Conservation (phyloP, 2,113 vertebrate genomes). For the Eupsittula cactorum region DNA sequence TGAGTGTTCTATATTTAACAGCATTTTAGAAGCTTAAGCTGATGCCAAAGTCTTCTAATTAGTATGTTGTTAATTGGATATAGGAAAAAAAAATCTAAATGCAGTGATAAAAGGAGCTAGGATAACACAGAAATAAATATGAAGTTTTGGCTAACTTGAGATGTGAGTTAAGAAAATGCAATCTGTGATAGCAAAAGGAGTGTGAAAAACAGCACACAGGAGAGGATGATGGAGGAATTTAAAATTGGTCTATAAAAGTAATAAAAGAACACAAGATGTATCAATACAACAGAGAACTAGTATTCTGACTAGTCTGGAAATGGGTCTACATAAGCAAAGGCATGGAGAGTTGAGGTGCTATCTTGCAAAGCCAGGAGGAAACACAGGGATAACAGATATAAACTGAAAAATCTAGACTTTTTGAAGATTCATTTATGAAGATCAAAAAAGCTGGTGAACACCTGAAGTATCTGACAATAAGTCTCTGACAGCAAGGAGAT, state of each 20-base stretch:
- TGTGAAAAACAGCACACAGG: not conserved
- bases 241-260: not conserved
- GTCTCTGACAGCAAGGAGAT: not conserved
- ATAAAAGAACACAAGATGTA: not conserved
- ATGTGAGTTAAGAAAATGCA: not conserved
- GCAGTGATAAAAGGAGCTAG: not conserved
- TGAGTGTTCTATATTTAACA: not conserved
- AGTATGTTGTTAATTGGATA: not conserved
- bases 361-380: not conserved
- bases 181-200: not conserved
- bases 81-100: not conserved
- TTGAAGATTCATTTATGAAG: not conserved
- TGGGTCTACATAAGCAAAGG: not conserved
- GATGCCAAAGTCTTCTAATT: not conserved
- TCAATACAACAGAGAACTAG: not conserved
- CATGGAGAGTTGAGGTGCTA: not conserved
- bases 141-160: not conserved
- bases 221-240: not conserved
- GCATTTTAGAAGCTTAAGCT: not conserved
- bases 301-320: not conserved
- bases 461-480: not conserved
- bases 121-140: not conserved
- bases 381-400: not conserved
- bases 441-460: not conserved
- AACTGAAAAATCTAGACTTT: not conserved